phyloP scores from a whole-genome alignment of 2,797 vertebrate genomes.

The Chiroxiphia lanceolata region DNA sequence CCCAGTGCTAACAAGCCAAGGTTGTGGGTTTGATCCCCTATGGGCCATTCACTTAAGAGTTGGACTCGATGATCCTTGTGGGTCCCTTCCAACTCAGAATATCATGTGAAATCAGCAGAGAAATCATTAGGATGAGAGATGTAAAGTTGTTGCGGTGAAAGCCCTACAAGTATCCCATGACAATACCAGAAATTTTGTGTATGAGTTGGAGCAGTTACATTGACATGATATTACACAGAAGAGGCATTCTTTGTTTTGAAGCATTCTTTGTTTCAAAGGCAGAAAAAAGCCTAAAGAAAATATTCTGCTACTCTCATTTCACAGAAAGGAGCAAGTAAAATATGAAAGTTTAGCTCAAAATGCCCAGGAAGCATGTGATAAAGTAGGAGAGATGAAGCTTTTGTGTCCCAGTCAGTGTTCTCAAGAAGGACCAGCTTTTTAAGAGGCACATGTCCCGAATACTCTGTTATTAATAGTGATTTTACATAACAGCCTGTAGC shows the following conservation, averaged over 20 bases:
- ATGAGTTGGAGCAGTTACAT: not conserved
- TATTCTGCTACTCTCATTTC: not conserved
- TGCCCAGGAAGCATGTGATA: not conserved
- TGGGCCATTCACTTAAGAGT: not conserved
- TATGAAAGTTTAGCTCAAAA: not conserved
- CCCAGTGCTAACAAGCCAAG: not conserved
- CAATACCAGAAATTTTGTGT: not conserved
- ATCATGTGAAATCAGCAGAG: not conserved
- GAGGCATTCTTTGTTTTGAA: not conserved
- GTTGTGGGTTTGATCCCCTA: not conserved
- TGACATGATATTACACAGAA: not conserved
- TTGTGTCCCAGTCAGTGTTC: not conserved
- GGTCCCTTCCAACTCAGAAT: not conserved
- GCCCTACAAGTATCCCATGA: not conserved
- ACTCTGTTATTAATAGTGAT: constrained; percentile 25
- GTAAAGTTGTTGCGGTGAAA: not conserved
- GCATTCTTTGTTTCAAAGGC: not conserved
- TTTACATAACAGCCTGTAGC: constrained; percentile 27
- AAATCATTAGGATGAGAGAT: not conserved
- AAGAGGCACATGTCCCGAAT: constrained; percentile 3
- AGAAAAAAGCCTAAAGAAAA: not conserved
- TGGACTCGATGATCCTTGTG: not conserved
- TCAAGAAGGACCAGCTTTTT: not conserved
- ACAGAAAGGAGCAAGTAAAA: not conserved
- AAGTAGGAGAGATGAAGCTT: not conserved